Evolutionary conservation across 2,113 vertebrate genomes (phyloP).

Genomic region (Gymnarchus niloticus): DNA sequence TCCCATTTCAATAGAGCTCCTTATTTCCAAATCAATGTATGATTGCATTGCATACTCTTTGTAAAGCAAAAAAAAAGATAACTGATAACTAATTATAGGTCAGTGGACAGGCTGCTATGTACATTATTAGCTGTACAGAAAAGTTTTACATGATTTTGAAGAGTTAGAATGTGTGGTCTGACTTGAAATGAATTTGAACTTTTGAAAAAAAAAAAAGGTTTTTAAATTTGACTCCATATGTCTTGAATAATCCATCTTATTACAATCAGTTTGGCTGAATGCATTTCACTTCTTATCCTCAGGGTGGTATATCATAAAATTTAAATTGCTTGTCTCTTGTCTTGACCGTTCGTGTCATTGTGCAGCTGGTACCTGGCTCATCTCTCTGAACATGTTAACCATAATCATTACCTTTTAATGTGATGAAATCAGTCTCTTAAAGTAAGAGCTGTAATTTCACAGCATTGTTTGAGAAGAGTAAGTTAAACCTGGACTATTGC

Average conservation of each 20-base stretch:
- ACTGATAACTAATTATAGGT: not conserved
- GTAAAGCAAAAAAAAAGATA: not conserved
- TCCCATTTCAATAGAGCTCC: not conserved
- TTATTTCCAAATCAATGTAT: not conserved
- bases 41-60: not conserved
- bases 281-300: not conserved
- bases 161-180: not conserved
- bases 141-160: not conserved
- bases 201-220: not conserved
- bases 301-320: not conserved
- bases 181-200: constrained; percentile 8
- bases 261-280: not conserved
- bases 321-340: not conserved
- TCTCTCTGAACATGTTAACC: not conserved
- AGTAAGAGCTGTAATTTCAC: not conserved
- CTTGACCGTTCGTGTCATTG: not conserved
- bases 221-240: not conserved
- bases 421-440: not conserved
- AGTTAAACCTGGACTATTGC: not conserved
- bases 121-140: not conserved
- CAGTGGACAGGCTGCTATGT: not conserved
- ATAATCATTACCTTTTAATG: not conserved
- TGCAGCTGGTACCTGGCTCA: too few species aligned
- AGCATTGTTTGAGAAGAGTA: not conserved
- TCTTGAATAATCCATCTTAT: not conserved